Evolutionary conservation across 1,140 invertebrate genomes (phyloP).

Genomic region (fruit fly (Drosophila melanogaster)): DNA sequence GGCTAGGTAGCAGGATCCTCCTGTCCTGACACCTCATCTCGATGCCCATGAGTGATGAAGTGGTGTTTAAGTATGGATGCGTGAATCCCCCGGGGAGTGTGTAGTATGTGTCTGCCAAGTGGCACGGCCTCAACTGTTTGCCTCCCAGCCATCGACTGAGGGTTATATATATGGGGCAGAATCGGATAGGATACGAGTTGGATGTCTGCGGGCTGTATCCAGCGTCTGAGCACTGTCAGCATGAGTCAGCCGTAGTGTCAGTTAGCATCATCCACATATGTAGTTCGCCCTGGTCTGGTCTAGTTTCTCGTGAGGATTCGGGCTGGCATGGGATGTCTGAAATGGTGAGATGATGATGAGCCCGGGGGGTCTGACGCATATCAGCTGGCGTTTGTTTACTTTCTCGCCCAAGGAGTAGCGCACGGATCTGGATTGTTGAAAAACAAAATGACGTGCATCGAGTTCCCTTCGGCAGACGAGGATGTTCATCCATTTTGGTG

Average conservation of each 20-base stretch:
- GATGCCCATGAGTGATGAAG: not conserved
- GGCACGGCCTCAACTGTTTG: conserved; percentile 16
- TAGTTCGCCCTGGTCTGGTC: conserved; percentile 16
- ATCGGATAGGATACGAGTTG: conserved; percentile 18
- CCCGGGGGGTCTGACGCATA: conserved; percentile 44
- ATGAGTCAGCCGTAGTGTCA: conserved; percentile 58
- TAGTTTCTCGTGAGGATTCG: not conserved
- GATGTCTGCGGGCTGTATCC: not conserved
- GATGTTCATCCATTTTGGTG: conserved; percentile 9
- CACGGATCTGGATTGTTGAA: conserved; percentile 47
- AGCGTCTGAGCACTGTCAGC: conserved; percentile 46
- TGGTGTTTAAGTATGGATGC: not conserved
- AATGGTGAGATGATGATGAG: not conserved
- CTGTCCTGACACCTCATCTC: not conserved
- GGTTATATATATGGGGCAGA: conserved; percentile 59
- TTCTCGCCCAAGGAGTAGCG: conserved; percentile 56
- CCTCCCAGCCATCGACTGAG: not conserved
- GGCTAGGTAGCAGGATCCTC: conserved; percentile 25
- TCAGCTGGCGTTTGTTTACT: conserved; percentile 75
- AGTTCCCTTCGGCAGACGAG: conserved; percentile 11
- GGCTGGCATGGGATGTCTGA: conserved; percentile 3
- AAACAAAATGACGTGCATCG: conserved; percentile 34
- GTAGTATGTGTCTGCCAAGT: conserved; percentile 18
- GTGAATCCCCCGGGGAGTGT: not conserved
- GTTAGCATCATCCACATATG: conserved; percentile 29